These are phyloP conservation scores for Acronicta leporina DNA, from an alignment of 2,888 invertebrate genomes.

Conservation along the genomic window DNA sequence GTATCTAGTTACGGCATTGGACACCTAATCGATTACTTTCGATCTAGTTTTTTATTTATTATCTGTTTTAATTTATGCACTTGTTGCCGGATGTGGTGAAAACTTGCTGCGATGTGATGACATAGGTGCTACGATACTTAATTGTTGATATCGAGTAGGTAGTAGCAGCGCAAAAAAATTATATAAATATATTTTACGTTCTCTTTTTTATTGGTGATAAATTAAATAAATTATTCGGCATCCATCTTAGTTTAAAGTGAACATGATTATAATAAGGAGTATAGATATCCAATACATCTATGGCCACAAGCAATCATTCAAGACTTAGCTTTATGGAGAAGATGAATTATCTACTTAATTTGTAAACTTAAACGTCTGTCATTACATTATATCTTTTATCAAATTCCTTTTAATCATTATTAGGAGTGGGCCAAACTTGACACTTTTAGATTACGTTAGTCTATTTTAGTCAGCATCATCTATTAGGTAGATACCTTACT, in stretches of 20 bases:
- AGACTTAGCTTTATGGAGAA: conserved; percentile 30
- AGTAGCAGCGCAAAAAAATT: conserved; percentile 40
- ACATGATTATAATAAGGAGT: neutral
- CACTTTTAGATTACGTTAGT: neutral
- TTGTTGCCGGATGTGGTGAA: conserved; percentile 74
- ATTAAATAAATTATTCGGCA: conserved; percentile 31
- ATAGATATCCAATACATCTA: conserved; percentile 12
- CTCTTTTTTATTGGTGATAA: conserved; percentile 4
- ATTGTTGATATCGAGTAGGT: conserved; percentile 51
- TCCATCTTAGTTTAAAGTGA: conserved; percentile 29
- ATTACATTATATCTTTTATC: conserved; percentile 21
- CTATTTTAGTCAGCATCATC: neutral
- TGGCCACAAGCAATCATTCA: conserved; percentile 33
- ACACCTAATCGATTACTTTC: conserved; percentile 67
- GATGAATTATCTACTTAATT: conserved; percentile 28
- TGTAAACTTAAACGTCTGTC: conserved; percentile 31
- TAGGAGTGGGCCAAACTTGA: neutral
- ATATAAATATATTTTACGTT: conserved; percentile 2
- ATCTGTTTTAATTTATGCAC: conserved; percentile 66
- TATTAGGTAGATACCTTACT: no score
- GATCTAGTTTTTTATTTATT: conserved; percentile 67
- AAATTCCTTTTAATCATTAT: neutral
- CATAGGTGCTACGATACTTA: conserved; percentile 58
- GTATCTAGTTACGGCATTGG: conserved; percentile 62
- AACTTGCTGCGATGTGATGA: conserved; percentile 64